These are phyloP conservation scores for Monoplex corrugatus DNA, from an alignment of 2,888 invertebrate genomes.

Conservation along the genomic window DNA sequence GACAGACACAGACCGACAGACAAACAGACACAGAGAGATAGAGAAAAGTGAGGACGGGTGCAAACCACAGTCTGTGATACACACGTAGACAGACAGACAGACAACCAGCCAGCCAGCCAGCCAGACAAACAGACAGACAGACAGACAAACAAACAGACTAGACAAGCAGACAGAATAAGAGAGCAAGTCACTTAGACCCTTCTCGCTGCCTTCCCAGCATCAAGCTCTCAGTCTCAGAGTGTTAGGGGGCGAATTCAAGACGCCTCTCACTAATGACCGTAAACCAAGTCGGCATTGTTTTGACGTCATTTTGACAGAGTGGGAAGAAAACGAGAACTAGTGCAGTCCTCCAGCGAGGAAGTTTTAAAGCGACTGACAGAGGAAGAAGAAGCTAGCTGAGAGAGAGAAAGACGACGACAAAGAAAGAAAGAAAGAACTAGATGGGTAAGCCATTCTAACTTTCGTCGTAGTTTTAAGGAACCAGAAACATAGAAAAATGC, in stretches of 20 bases:
- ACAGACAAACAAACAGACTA: not conserved
- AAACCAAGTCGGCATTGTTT: slow-evolving; percentile 43
- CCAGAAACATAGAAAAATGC: no score
- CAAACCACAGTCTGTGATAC: no score
- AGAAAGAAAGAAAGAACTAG: not conserved
- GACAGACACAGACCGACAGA: no score
- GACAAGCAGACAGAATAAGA: not conserved
- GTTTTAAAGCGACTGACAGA: not conserved
- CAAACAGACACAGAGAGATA: no score
- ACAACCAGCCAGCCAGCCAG: no score
- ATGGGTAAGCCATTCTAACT: no score
- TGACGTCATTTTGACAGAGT: slow-evolving; percentile 48
- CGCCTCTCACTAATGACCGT: slow-evolving; percentile 15
- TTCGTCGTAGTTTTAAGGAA: no score
- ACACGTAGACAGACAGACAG: not conserved
- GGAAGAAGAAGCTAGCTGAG: not conserved
- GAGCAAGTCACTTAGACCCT: no score
- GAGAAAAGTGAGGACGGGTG: no score
- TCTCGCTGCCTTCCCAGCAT: not conserved
- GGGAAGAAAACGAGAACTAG: slow-evolving; percentile 27
- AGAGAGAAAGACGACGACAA: not conserved
- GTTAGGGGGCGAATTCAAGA: not conserved
- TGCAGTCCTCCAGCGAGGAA: no score
- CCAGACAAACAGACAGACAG: not conserved
- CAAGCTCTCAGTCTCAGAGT: no score